Conservation (phyloP, 2,888 invertebrate species). For the Drymonia ruficornis region DNA sequence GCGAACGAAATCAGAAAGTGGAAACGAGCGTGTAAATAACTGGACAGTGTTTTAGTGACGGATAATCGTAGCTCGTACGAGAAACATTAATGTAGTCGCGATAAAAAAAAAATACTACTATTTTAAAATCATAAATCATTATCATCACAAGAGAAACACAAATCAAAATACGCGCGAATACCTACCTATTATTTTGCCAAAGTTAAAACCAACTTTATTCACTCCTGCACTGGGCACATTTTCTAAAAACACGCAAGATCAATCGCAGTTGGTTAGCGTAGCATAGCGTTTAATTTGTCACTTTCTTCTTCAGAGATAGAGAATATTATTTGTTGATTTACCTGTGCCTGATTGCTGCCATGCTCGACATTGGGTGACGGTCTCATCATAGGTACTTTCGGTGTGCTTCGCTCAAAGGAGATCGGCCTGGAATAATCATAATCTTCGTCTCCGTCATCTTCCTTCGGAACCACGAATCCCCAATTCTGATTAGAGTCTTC, state of each 20-base stretch:
- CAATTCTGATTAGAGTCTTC: slow-evolving; percentile 66
- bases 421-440: slow-evolving; percentile 63
- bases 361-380: slow-evolving; percentile 50
- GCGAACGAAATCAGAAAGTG: slow-evolving; percentile 43
- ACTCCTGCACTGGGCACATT: too few relatives aligned
- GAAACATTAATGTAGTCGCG: not conserved
- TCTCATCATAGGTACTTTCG: slow-evolving; percentile 34
- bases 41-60: slow-evolving; percentile 19
- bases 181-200: too few relatives aligned
- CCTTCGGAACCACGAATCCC: slow-evolving; percentile 49
- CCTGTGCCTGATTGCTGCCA: slow-evolving; percentile 39
- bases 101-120: not conserved
- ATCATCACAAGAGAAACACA: not conserved
- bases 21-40: slow-evolving; percentile 33
- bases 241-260: too few relatives aligned
- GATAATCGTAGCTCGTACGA: slow-evolving; percentile 10
- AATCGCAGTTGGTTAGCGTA: too few relatives aligned
- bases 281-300: not conserved
- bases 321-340: slow-evolving; percentile 12
- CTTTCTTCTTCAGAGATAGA: not conserved
- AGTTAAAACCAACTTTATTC: too few relatives aligned
- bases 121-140: not conserved
- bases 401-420: slow-evolving; percentile 54
- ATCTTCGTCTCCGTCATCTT: slow-evolving; percentile 38
- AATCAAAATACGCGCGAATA: too few relatives aligned